These are phyloP conservation scores for Perca schrenkii DNA, from an alignment of 2,113 vertebrate species.

Conservation along the genomic window DNA sequence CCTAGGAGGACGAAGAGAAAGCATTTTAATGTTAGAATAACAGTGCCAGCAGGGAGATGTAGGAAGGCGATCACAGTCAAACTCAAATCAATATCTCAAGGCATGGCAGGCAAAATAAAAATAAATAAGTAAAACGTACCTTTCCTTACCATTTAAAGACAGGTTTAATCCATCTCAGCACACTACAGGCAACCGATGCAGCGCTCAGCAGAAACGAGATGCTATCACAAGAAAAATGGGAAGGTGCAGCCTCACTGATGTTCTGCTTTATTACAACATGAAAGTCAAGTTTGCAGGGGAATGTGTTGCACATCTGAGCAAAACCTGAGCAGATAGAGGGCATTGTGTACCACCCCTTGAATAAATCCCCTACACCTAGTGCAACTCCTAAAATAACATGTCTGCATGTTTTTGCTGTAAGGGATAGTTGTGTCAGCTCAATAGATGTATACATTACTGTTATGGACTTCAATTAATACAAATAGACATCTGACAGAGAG, in stretches of 20 bases:
- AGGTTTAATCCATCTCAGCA: conserved; percentile 55
- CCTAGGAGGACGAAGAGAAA: background rate
- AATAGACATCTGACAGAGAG: background rate
- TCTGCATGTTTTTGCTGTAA: background rate
- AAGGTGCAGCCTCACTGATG: conserved; percentile 60
- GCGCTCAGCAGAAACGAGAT: conserved; percentile 59
- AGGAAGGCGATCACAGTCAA: background rate
- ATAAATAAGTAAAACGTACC: conserved; percentile 27
- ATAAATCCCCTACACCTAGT: conserved; percentile 25
- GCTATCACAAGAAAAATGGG: conserved; percentile 62
- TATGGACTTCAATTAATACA: background rate
- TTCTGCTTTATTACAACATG: conserved; percentile 74
- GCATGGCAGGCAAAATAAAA: conserved; percentile 17
- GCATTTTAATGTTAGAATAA: background rate
- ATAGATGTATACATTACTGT: background rate
- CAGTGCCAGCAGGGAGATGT: background rate
- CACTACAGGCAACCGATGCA: conserved; percentile 49
- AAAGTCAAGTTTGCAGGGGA: conserved; percentile 63
- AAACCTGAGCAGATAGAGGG: conserved; percentile 46
- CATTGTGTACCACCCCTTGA: conserved; percentile 29
- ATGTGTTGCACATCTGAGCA: conserved; percentile 61
- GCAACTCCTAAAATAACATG: background rate
- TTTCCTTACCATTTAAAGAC: conserved; percentile 45
- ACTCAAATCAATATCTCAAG: conserved; percentile 7
- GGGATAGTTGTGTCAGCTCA: background rate